Percentiles rank a stretch among this genome's conserved stretches.
Evolutionary conservation across 1,140 invertebrate species (phyloP).

Genomic region (Musca domestica): DNA sequence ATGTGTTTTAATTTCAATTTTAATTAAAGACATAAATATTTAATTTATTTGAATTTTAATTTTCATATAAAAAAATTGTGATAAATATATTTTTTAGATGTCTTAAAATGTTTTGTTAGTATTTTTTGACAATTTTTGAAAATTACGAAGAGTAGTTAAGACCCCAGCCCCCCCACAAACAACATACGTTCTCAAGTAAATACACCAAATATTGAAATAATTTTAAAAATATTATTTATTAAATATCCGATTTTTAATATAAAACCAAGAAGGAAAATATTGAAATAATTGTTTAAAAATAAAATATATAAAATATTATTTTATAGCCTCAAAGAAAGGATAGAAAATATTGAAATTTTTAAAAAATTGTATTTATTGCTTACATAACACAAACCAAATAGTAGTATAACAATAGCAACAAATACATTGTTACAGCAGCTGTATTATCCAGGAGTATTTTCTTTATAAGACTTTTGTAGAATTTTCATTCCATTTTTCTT

Average conservation of each 20-base stretch:
- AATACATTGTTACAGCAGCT: not conserved
- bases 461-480: not conserved
- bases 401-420: not conserved
- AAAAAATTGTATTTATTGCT: not conserved
- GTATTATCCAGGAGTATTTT: no score
- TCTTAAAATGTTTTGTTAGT: not conserved
- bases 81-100: not conserved
- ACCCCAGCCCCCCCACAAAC: no score
- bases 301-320: no score
- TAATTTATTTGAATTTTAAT: not conserved
- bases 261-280: not conserved
- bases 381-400: not conserved
- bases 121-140: constrained; percentile 1
- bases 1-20: not conserved
- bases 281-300: no score
- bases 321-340: no score
- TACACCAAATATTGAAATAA: constrained; percentile 18
- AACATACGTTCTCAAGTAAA: constrained; percentile 22
- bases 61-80: not conserved
- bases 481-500: not conserved
- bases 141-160: not conserved
- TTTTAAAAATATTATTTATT: no score
- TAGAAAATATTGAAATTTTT: not conserved
- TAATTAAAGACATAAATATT: not conserved
- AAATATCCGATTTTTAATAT: no score